These are phyloP conservation scores for Micromys minutus DNA, from an alignment of 2,113 vertebrate genomes.

Conservation along the genomic window DNA sequence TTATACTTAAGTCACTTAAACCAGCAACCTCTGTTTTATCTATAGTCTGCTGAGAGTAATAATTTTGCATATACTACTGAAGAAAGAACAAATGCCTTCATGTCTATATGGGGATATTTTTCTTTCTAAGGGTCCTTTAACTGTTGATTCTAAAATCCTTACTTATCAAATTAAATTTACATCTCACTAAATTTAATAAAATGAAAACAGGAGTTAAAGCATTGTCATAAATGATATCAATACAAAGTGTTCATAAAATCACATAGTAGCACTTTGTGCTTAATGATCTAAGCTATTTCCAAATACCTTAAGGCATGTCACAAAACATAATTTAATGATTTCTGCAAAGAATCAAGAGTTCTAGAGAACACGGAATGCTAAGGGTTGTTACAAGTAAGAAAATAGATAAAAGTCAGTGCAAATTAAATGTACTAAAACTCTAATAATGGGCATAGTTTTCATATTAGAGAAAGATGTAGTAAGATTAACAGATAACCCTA, in stretches of 20 bases:
- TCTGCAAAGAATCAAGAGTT: not conserved
- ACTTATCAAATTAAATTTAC: not conserved
- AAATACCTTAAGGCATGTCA: not conserved
- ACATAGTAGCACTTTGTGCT: not conserved
- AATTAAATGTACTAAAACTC: not conserved
- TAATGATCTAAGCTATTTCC: not conserved
- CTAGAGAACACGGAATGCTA: not conserved
- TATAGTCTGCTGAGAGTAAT: not conserved
- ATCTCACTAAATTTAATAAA: not conserved
- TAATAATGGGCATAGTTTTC: not conserved
- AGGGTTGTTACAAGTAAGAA: not conserved
- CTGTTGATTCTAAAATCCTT: not conserved
- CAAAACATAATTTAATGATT: not conserved
- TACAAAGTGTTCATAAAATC: not conserved
- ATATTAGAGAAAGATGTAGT: not conserved
- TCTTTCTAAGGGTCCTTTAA: not conserved
- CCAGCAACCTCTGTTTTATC: not conserved
- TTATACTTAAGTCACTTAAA: not conserved
- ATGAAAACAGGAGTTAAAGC: not conserved
- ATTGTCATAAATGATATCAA: not conserved
- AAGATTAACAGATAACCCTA: not conserved
- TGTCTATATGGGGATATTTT: not conserved
- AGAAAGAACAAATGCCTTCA: not conserved
- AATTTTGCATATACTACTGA: not conserved
- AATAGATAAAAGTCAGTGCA: not conserved